Base-by-base conservation (phyloP, 37 sponge, comb jelly and placozoan species). In the Halisarca cf. caerulea region DNA sequence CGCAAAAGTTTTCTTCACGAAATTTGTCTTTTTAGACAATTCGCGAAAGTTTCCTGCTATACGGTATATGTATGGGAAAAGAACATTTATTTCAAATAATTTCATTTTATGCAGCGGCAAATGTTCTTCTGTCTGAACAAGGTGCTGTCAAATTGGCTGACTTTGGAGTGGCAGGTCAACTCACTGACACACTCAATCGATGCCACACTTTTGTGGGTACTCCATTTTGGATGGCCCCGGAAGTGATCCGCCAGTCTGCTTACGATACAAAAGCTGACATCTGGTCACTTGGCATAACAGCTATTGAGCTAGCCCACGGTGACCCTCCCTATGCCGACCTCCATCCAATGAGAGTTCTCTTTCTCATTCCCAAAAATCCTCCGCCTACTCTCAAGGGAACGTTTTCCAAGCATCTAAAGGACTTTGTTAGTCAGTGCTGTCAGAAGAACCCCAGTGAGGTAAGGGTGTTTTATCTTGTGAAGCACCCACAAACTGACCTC, bases 81-180 rank as follows among this genome's bases (percentile, higher is more conserved):
- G n/a, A n/a, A n/a, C n/a, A n/a, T n/a, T n/a, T n/a, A n/a, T n/a
- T n/a, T n/a, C n/a, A n/a, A n/a, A n/a, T n/a, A n/a, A n/a, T n/a
- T 35, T 70, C 58, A 21, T 30, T 38, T 78, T 23, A 32, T 21
- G 4, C 54, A 91, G 93, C 93, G 55, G 93, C 93, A 39, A 93
- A 93, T 83, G 87, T 93, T 20, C 85, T 93, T 14, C 58, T 93
- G 9, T 93, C 93, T 17, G 83, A 81, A 59, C 71, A 79, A 34
- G 93, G 93, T 40, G 90, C 92, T 47, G 93, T 93, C 18, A 93
- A 93, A 38, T 79, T 93, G 59, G 93, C 93, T 51, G 93, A 93
- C 41, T 93, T 93, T 79, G 93, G 93, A 60, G 93, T 93, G 2
- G 93, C 93, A 2, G 93, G 93, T 39, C 93, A 93, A 83, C 83